A percentile compares a stretch with the other conserved stretches of the same genome.
These are phyloP conservation scores for Pteropus alecto DNA, from an alignment of 2,113 vertebrate species.

Conservation along the genomic window DNA sequence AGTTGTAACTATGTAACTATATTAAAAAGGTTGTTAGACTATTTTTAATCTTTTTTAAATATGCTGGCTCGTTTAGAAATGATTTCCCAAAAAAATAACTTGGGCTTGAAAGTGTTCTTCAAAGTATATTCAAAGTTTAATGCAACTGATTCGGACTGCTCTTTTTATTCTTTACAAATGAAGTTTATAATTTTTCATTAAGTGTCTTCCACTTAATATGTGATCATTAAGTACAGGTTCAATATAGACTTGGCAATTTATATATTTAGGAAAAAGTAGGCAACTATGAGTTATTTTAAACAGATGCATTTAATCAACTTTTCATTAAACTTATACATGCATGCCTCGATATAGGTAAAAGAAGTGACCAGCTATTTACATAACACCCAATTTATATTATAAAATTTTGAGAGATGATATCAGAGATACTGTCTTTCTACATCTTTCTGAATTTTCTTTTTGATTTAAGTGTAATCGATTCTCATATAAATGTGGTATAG, in stretches of 20 bases:
- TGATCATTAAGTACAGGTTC: neutral
- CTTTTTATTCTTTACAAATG: constrained; percentile 12
- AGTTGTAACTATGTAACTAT: neutral
- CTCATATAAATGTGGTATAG: neutral
- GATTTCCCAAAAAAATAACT: constrained; percentile 56
- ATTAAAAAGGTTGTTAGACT: constrained; percentile 19
- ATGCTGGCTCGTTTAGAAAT: constrained; percentile 50
- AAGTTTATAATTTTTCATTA: neutral
- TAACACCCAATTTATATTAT: neutral
- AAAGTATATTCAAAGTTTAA: constrained; percentile 43
- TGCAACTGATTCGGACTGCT: neutral
- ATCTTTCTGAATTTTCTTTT: neutral
- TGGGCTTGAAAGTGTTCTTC: constrained; percentile 52
- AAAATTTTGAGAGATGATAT: neutral
- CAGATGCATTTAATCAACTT: neutral
- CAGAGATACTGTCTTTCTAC: neutral
- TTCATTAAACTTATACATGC: neutral
- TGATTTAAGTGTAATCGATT: neutral
- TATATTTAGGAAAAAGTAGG: neutral
- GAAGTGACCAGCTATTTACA: neutral
- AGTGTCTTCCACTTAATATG: neutral
- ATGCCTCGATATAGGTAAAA: neutral
- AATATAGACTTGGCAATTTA: neutral
- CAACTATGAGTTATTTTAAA: neutral
- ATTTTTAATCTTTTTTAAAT: constrained; percentile 37